Evolutionary conservation across 1,140 invertebrate genomes (phyloP).

Genomic region (Cydia amplana): DNA sequence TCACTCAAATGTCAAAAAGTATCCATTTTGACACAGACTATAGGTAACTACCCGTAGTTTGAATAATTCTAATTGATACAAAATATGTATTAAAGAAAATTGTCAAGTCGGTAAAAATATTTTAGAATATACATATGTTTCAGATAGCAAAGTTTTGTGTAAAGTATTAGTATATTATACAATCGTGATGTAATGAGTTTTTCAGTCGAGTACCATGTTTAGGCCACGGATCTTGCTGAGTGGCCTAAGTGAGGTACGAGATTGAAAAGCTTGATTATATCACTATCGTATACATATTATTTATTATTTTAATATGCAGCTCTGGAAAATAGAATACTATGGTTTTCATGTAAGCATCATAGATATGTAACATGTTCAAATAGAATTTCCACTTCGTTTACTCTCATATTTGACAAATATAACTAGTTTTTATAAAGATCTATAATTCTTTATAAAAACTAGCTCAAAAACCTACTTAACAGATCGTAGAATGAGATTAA

Average conservation of each 20-base stretch:
- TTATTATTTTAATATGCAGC: background rate
- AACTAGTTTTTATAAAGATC: constrained; percentile 1
- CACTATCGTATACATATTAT: no score
- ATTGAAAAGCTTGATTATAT: no score
- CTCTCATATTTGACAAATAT: background rate
- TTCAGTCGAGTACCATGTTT: no score
- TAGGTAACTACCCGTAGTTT: constrained; percentile 14
- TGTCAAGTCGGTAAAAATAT: background rate
- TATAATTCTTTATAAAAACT: constrained; percentile 12
- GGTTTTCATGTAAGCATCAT: constrained; percentile 5
- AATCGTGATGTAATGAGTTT: no score
- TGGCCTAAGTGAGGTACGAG: no score
- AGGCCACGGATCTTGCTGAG: no score
- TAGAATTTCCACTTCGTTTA: background rate
- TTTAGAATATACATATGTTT: constrained; percentile 8
- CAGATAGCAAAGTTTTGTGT: background rate
- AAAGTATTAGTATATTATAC: background rate
- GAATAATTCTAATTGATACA: constrained; percentile 1
- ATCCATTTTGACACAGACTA: constrained; percentile 1
- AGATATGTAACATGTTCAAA: constrained; percentile 8
- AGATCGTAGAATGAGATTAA: constrained; percentile 22
- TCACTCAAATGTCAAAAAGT: background rate
- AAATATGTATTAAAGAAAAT: background rate
- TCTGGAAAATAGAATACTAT: background rate
- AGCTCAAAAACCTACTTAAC: background rate